phyloP scores from a whole-genome alignment of 2,888 invertebrate genomes.

The Pachycephus smyrnensis region DNA sequence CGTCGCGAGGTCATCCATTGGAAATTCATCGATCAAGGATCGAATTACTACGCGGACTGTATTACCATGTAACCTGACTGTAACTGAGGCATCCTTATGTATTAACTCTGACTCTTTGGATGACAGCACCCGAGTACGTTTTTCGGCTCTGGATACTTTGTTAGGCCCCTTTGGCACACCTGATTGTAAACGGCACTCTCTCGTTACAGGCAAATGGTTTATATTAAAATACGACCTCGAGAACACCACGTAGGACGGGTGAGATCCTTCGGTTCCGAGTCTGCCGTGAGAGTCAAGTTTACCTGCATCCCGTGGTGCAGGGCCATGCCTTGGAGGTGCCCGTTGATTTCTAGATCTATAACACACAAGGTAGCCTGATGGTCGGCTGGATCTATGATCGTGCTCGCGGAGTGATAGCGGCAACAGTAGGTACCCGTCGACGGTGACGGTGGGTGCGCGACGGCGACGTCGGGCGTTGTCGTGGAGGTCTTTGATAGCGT shows the following conservation, averaged over 20 bases:
- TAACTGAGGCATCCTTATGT: neutral
- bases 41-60: neutral
- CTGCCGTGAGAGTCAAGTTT: slow-evolving; percentile 21
- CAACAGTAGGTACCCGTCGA: neutral
- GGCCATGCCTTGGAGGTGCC: slow-evolving; percentile 9
- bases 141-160: neutral
- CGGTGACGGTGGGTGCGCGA: neutral
- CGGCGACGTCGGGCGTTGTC: neutral
- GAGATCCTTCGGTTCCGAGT: slow-evolving; percentile 10
- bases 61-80: neutral
- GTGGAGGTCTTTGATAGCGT: slow-evolving; percentile 16
- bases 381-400: slow-evolving; percentile 1
- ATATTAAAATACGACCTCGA: slow-evolving; percentile 1
- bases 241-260: neutral
- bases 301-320: slow-evolving; percentile 26
- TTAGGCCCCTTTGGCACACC: neutral
- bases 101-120: neutral
- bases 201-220: neutral
- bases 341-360: neutral
- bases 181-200: neutral
- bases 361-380: neutral
- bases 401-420: slow-evolving; percentile 25
- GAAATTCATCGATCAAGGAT: neutral
- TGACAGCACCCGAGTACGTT: neutral
- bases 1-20: neutral